Evolutionary conservation across 2,888 invertebrate genomes (phyloP), one percentile per base, ranked within the genome.

Genomic region (Helicoverpa assulta): DNA sequence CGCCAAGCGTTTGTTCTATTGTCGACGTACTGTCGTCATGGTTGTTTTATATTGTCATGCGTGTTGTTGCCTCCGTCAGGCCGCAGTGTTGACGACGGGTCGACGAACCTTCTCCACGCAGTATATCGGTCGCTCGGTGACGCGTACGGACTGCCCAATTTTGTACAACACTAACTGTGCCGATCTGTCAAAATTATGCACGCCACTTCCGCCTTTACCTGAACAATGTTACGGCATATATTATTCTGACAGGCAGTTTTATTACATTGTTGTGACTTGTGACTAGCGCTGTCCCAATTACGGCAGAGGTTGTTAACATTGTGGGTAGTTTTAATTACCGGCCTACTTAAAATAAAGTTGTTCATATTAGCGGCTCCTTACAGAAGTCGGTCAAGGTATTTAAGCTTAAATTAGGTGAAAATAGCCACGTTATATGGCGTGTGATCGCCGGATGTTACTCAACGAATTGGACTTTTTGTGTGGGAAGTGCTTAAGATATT

Each of bases 1-100:
- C 88, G 94, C 95, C 95, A 95, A 94, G 87, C 91, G 90, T 92
- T 93, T 90, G 92, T 92, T 92, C 94, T 94, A 94, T 95, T 94
- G 94, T 94, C 86, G 92, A 86, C 74, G 85, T 83, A 67, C 80
- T 72, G 85, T 84, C 85, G 88, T 88, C 88, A 85, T 89, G 87
- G 87, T 91, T 87, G 90, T 92, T 91, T 93, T 92, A 86, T 90
- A 89, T 87, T 90, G 90, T 91, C 88, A 88, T 89, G 89, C 87
- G 87, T 89, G 87, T 76, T 79, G 84, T 79, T 84, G 87, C 85
- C 88, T 84, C 84, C 81, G 82, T 83, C 83, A 85, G 82, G 73
- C 73, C 79, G 83, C 85, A 87, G 85, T 86, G 84, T 85, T 85
- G 85, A 82, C 82, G 83, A 78, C 78, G 80, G 92, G 92, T 93